Evolutionary conservation across 2,113 vertebrate species (phyloP), one percentile per base, ranked within the genome.

Genomic region (Nibea coibor): DNA sequence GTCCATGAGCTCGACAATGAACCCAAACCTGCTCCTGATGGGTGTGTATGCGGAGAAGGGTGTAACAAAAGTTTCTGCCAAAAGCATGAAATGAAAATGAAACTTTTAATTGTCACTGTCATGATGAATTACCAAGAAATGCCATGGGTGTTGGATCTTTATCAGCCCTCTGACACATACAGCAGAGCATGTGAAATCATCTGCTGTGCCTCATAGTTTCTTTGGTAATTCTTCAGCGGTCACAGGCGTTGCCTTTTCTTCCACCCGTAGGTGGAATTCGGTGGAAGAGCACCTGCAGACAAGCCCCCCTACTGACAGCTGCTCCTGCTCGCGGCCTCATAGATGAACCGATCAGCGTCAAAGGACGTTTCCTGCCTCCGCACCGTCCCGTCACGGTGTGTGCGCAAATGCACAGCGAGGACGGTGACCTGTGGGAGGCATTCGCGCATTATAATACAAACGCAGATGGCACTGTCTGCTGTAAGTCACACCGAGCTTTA

Each of bases 351-450:
- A 80, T 91, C 57, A 70, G 35, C 70, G 81, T 93, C 9, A 77
- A 61, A 72, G 92, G 73, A 0, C 20, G 28, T 19, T 86, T 90
- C 69, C 81, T 94, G 54, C 87, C 88, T 4, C 89, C 86, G 1
- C 45, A 54, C 66, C 48, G 53, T 50, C 88, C 89, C 0, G 65
- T 94, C 17, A 94, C 92, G 5, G 14, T 92, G 65, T 61, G 75
- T 7, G 69, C 91, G 48, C 82, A 24, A 26, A 72, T 94, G 93
- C 87, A 81, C 42, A 81, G 90, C 51, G 92, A 94, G 17, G 89
- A 93, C 0, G 90, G 87, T 16, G 92, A 93, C 72, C 86, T 84
- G 59, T 94, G 93, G 92, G 86, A 93, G 58, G 65, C 92, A 0
- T 89, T 84, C 1, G 91, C 88, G 6, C 90, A 93, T 83, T 93